These are phyloP conservation scores for Centruroides sculpturatus DNA, from an alignment of 1,140 invertebrate species.

Conservation along the genomic window DNA sequence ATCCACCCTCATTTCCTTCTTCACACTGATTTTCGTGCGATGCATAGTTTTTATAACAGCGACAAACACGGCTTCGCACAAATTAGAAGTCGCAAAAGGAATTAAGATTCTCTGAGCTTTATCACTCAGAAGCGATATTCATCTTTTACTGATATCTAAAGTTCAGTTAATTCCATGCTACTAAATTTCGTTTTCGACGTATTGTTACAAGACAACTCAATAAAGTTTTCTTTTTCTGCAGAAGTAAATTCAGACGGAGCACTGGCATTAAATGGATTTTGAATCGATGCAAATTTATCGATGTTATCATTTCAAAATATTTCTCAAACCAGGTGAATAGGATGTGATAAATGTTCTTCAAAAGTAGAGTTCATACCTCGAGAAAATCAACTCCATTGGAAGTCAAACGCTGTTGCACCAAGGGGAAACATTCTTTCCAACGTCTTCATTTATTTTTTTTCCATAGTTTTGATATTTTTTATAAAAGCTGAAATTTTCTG, in stretches of 20 bases:
- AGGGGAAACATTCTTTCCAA: too few species aligned
- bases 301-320: neutral
- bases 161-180: neutral
- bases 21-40: too few species aligned
- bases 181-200: neutral
- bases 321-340: too few species aligned
- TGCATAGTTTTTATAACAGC: too few species aligned
- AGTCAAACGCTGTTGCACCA: too few species aligned
- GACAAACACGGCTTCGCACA: neutral
- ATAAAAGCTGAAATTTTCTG: too few species aligned
- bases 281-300: neutral
- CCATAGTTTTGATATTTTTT: too few species aligned
- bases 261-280: neutral
- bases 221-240: neutral
- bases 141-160: neutral
- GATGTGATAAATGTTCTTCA: too few species aligned
- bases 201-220: neutral
- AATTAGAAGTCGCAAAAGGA: neutral
- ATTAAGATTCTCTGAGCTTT: neutral
- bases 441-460: too few species aligned
- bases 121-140: neutral
- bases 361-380: too few species aligned
- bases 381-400: too few species aligned
- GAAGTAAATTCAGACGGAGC: neutral
- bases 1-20: too few species aligned